These are phyloP conservation scores for Blastobasis adustella DNA, from an alignment of 2,888 invertebrate species.

Conservation along the genomic window DNA sequence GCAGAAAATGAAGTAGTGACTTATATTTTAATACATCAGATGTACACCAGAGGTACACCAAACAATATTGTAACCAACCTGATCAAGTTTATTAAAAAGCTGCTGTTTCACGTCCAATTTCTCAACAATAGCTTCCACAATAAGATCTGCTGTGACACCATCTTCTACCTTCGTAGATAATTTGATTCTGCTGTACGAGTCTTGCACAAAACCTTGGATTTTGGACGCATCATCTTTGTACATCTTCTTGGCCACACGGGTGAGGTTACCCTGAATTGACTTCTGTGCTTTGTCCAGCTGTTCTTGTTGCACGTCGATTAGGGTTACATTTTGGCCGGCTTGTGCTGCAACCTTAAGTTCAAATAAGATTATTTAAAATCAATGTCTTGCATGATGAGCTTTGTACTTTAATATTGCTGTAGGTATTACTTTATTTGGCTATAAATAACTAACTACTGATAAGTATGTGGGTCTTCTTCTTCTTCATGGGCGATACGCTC, in stretches of 20 bases:
- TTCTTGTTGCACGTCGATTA: conserved; percentile 85
- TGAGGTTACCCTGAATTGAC: conserved; percentile 81
- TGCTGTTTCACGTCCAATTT: conserved; percentile 86
- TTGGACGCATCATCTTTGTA: conserved; percentile 79
- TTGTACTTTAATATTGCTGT: no score
- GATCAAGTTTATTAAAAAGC: conserved; percentile 83
- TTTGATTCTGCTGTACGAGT: conserved; percentile 71
- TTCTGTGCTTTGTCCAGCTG: conserved; percentile 82
- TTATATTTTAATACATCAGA: no score
- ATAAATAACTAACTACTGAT: no score
- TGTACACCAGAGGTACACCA: no score
- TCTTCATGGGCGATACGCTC: no score
- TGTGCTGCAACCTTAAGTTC: conserved; percentile 84
- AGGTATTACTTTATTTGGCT: no score
- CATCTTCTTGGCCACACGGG: conserved; percentile 86
- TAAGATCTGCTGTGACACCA: conserved; percentile 82
- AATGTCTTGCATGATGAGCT: no score
- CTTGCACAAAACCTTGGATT: conserved; percentile 78
- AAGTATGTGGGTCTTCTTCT: no score
- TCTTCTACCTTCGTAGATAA: conserved; percentile 76
- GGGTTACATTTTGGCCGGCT: conserved; percentile 85
- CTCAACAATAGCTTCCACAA: conserved; percentile 92
- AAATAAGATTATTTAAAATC: neutral
- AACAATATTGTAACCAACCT: conserved; percentile 42
- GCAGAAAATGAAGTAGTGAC: no score